Percentiles rank a stretch among this genome's conserved stretches.
phyloP scores from a whole-genome alignment of 2,888 invertebrate species.

The Theretra japonica region DNA sequence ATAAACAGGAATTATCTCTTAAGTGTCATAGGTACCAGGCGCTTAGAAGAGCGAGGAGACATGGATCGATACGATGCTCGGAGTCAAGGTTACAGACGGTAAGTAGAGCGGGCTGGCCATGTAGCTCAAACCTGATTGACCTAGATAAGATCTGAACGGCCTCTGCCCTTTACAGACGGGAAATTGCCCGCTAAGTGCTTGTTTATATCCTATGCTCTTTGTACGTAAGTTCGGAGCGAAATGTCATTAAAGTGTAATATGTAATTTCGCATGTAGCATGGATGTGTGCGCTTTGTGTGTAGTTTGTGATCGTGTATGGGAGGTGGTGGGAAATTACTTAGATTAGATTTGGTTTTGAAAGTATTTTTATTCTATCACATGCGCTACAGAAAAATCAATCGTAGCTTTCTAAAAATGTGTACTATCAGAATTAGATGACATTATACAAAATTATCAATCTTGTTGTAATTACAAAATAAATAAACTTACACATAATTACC shows the following conservation, averaged over 20 bases:
- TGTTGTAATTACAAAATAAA: no score
- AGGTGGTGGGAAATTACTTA: no score
- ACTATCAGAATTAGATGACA: no score
- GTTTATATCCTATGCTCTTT: conserved; percentile 25
- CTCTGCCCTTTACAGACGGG: conserved; percentile 11
- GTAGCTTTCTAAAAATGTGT: no score
- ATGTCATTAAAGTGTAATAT: conserved; percentile 20
- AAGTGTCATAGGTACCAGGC: not conserved
- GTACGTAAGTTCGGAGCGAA: conserved; percentile 5
- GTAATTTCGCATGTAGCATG: conserved; percentile 17
- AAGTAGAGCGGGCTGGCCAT: conserved; percentile 5
- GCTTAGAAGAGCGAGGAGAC: not conserved
- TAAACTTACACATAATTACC: no score
- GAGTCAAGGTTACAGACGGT: conserved; percentile 17
- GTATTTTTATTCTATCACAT: no score
- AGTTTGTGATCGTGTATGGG: not conserved
- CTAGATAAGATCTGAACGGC: not conserved
- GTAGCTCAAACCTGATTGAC: conserved; percentile 20
- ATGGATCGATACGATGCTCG: conserved; percentile 12
- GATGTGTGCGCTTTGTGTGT: not conserved
- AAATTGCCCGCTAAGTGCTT: conserved; percentile 21
- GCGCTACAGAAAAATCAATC: no score
- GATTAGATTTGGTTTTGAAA: no score
- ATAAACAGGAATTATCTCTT: not conserved
- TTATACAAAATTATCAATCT: no score